Evolutionary conservation across 2,797 vertebrate species (phyloP).

Genomic region (Danionella dracula): DNA sequence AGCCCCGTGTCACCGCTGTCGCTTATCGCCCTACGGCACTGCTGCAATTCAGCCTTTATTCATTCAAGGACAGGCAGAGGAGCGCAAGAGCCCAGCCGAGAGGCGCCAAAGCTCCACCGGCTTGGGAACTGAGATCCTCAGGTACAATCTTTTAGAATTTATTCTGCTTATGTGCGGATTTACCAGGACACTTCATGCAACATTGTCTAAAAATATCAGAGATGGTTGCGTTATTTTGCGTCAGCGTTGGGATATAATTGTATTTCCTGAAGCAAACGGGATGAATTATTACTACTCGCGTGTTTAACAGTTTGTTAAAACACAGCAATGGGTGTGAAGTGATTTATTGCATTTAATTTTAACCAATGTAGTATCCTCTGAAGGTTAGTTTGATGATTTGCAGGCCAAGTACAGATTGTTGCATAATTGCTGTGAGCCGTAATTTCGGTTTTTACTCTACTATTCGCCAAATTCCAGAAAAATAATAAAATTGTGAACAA

Average conservation of each 20-base stretch:
- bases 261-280: not conserved
- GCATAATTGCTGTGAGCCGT: conserved; percentile 14
- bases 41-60: conserved; percentile 29
- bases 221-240: not conserved
- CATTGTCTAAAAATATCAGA: not conserved
- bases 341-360: not conserved
- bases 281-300: not conserved
- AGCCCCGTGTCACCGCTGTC: not conserved
- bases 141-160: conserved; percentile 32
- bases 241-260: not conserved
- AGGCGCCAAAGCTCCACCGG: conserved; percentile 27
- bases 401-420: not conserved
- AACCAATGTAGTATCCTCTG: not conserved
- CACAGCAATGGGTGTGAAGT: too few species aligned
- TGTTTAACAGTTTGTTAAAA: not conserved
- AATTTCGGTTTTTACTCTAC: not conserved
- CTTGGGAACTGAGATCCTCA: conserved; percentile 33
- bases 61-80: conserved; percentile 44
- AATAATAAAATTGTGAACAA: not conserved
- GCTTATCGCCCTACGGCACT: not conserved
- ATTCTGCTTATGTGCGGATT: not conserved
- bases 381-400: not conserved
- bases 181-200: not conserved
- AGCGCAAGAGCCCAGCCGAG: conserved; percentile 23
- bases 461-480: not conserved